Percentiles rank a stretch among this genome's conserved stretches.
Evolutionary conservation across 92 coral and sea anemone genomes (phyloP).

Genomic region (Zoanthus solanderi): DNA sequence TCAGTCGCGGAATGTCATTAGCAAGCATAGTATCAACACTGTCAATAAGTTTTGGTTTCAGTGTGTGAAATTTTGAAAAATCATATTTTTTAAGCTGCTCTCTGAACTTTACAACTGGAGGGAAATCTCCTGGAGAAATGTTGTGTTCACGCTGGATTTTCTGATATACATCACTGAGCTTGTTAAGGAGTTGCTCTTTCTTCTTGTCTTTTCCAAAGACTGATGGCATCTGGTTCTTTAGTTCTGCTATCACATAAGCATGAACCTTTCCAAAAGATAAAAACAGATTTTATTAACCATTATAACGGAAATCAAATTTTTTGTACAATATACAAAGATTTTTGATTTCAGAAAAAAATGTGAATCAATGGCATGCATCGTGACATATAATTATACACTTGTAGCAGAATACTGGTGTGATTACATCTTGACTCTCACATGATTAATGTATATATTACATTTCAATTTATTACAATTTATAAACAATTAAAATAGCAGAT

Average conservation of each 20-base stretch:
- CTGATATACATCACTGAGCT: conserved; percentile 86
- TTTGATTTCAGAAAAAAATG: too few species aligned
- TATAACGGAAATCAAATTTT: background rate
- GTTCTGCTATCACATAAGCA: conserved; percentile 94
- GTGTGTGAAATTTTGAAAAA: conserved; percentile 88
- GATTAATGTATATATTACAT: too few species aligned
- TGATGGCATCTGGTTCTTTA: conserved; percentile 98
- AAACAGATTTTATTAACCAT: background rate
- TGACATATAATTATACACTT: too few species aligned
- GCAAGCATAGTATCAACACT: background rate
- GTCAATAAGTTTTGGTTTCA: conserved; percentile 83
- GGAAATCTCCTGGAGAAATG: conserved; percentile 98
- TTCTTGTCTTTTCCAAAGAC: conserved; percentile 98
- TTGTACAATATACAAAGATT: too few species aligned
- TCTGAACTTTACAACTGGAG: conserved; percentile 88
- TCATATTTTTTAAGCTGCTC: conserved; percentile 87
- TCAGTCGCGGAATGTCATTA: too few species aligned
- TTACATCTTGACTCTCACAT: too few species aligned
- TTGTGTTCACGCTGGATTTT: conserved; percentile 96
- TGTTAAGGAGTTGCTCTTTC: conserved; percentile 90
- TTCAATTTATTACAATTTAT: too few species aligned
- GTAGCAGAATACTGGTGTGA: too few species aligned
- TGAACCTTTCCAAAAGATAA: conserved; percentile 75
- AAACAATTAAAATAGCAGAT: too few species aligned
- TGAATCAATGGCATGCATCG: too few species aligned